Percentiles rank a stretch among this genome's conserved stretches.
These are phyloP conservation scores for Drosophila flavopinicola DNA, from an alignment of 2,888 invertebrate species.

Conservation along the genomic window DNA sequence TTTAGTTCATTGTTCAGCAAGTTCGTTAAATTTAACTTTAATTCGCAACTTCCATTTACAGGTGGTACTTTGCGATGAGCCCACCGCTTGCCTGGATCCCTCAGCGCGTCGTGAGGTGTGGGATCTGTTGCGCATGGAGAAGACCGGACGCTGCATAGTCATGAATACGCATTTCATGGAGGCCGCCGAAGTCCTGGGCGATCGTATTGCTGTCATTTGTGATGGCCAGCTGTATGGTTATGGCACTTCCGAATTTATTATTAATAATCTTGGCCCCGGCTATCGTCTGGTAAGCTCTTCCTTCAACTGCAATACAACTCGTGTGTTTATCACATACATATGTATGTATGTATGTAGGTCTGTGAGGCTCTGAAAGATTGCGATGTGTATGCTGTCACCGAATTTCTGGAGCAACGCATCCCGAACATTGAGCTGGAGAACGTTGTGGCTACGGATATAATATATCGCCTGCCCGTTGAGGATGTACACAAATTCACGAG, in stretches of 20 bases:
- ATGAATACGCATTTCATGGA: slow-evolving; percentile 94
- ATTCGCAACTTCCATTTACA: background rate
- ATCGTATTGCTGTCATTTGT: slow-evolving; percentile 93
- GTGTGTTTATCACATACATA: background rate
- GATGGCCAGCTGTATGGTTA: slow-evolving; percentile 90
- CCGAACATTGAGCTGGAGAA: slow-evolving; percentile 87
- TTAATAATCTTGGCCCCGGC: slow-evolving; percentile 91
- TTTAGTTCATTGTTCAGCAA: too few relatives aligned
- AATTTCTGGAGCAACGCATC: slow-evolving; percentile 86
- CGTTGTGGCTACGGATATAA: slow-evolving; percentile 89
- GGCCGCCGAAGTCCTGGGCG: slow-evolving; percentile 93
- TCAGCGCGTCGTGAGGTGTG: slow-evolving; percentile 91
- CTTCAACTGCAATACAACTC: background rate
- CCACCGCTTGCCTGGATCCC: slow-evolving; percentile 93
- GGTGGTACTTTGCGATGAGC: slow-evolving; percentile 89
- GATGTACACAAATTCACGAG: slow-evolving; percentile 86
- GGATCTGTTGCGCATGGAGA: slow-evolving; percentile 90
- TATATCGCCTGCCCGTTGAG: slow-evolving; percentile 87
- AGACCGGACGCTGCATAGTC: slow-evolving; percentile 90
- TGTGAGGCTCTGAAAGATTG: slow-evolving; percentile 84
- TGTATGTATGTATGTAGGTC: slow-evolving; percentile 28
- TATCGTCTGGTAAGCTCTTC: slow-evolving; percentile 87
- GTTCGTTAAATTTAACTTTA: background rate
- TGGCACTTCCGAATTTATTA: slow-evolving; percentile 91
- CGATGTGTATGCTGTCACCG: slow-evolving; percentile 85